Evolutionary conservation across 2,113 vertebrate species (phyloP), one percentile per base, ranked within the genome.

Genomic region (Lucifuga dentata): DNA sequence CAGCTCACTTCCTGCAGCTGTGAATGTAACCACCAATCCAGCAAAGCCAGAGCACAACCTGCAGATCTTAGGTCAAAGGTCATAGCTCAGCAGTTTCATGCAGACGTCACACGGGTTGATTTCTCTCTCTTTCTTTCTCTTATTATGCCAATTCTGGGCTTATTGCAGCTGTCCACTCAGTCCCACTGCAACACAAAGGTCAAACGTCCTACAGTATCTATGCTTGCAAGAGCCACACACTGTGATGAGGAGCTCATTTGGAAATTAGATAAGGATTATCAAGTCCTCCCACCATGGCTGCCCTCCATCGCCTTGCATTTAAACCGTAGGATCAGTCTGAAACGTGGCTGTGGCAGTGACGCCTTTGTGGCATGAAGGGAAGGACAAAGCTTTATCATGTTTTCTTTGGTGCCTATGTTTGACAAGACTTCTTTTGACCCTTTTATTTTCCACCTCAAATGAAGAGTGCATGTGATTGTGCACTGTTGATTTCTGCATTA

Each of bases 391-490:
- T 91, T 93, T 93, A 92, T 87, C 56, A 19, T 64, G 51, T 91
- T 90, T 90, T 76, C 73, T 91, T 88, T 89, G 83, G 91, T 92
- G 91, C 90, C 89, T 91, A 76, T 61, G 82, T 92, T 91, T 66
- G 68, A 90, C 55, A 64, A 77, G 83, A 68, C 56, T 68, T 72
- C 10, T 77, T 78, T 68, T 48, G n/a, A 46, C 63, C 39, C 17
- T 57, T 38, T 61, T 36, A 48, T 73, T 83, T 83, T 88, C 81
- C 78, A 82, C 81, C 45, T 81, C 26, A 38, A 84, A 86, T 77
- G 86, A 86, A 66, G 73, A 85, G 82, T 85, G 85, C 91, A 91
- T 91, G 90, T 66, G 83, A 87, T 84, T 85, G 84, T 87, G 73
- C 63, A 71, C 64, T 56, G 26, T 68, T 56, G 62, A 80, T 76